Conservation (phyloP, 2,888 invertebrate species). For the Drosophila kuntzei region DNA sequence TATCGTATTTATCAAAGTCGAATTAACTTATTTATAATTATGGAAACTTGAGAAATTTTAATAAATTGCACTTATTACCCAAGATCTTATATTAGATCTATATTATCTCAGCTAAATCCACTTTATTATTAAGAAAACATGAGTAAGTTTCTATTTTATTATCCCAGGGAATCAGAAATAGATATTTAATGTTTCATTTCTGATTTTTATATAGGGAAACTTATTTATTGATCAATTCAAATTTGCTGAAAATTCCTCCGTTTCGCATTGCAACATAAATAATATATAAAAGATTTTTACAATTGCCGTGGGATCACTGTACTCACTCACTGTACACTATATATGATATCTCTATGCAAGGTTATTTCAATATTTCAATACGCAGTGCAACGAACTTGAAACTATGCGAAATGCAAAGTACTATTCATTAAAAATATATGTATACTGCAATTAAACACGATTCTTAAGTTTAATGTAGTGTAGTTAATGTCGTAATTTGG, state of each 20-base stretch:
- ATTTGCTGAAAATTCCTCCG: background rate
- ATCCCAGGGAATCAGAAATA: background rate
- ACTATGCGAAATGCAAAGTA: slow-evolving; percentile 36
- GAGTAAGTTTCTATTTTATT: background rate
- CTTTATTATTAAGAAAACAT: background rate
- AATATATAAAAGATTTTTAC: background rate
- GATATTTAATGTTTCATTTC: background rate
- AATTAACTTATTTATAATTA: background rate
- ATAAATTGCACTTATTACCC: too few relatives aligned
- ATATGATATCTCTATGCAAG: slow-evolving; percentile 20
- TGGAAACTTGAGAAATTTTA: too few relatives aligned
- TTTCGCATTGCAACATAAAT: background rate
- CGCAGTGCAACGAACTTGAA: slow-evolving; percentile 58
- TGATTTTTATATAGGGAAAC: background rate
- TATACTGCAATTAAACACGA: slow-evolving; percentile 18
- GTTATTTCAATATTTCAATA: slow-evolving; percentile 11
- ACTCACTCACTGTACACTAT: background rate
- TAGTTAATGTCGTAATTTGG: slow-evolving; percentile 11
- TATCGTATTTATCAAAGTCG: background rate
- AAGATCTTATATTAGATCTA: background rate
- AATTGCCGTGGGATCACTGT: slow-evolving; percentile 6
- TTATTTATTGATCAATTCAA: slow-evolving; percentile 1
- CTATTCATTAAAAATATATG: slow-evolving; percentile 1
- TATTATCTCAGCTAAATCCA: background rate
- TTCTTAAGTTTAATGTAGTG: slow-evolving; percentile 8